Percentiles rank a stretch among this genome's conserved stretches.
These are phyloP conservation scores for Notiomystis cincta DNA, from an alignment of 2,113 vertebrate genomes.

Conservation along the genomic window DNA sequence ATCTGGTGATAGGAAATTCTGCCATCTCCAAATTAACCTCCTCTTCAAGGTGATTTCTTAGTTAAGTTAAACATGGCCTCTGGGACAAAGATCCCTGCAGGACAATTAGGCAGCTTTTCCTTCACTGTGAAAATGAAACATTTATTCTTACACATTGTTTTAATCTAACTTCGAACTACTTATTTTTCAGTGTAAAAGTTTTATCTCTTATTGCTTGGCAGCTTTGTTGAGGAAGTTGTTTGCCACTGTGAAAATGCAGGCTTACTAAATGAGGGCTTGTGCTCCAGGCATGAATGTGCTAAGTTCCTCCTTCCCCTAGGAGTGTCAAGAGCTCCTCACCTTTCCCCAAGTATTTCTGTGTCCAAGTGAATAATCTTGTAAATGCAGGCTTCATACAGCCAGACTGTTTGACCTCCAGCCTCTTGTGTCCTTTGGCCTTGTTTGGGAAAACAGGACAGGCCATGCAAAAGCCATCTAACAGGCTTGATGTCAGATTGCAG, in stretches of 20 bases:
- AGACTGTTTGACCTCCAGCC: neutral
- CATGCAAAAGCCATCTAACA: neutral
- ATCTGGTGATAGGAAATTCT: neutral
- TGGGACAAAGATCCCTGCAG: neutral
- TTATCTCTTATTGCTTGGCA: neutral
- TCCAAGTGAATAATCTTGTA: neutral
- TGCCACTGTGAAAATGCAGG: neutral
- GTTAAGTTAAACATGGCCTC: neutral
- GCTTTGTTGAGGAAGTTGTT: neutral
- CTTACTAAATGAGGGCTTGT: neutral
- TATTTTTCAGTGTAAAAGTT: neutral
- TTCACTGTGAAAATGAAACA: neutral
- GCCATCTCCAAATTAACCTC: neutral
- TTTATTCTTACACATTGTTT: neutral
- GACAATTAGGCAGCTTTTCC: neutral
- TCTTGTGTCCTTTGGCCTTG: neutral
- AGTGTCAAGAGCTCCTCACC: neutral
- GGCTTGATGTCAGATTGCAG: neutral
- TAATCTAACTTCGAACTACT: neutral
- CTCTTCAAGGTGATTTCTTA: neutral
- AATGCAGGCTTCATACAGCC: neutral
- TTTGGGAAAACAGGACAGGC: neutral
- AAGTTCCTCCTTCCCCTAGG: neutral
- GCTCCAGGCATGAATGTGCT: neutral
- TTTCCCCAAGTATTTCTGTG: neutral